Evolutionary conservation across 2,888 invertebrate species (phyloP).

Genomic region (Acronicta alni): DNA sequence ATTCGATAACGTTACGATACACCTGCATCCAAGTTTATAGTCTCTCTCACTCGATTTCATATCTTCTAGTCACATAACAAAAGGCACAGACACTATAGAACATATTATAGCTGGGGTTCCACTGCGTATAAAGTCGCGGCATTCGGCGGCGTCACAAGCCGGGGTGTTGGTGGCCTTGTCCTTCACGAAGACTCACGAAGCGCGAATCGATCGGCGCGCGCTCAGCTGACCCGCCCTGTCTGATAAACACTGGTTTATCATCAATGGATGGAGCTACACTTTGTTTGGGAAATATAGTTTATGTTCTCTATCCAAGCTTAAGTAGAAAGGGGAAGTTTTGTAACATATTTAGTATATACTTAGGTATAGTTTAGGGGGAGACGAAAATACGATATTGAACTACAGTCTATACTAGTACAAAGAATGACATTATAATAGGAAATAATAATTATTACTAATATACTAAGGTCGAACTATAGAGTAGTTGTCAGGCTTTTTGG

Average conservation of each 20-base stretch:
- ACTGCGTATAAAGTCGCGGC: conserved; percentile 61
- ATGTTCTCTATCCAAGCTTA: conserved; percentile 26
- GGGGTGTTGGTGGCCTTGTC: conserved; percentile 77
- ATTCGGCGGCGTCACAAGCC: conserved; percentile 54
- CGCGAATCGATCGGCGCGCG: conserved; percentile 83
- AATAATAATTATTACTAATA: no score
- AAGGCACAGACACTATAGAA: conserved; percentile 14
- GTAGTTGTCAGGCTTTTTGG: no score
- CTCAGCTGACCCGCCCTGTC: conserved; percentile 55
- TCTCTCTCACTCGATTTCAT: no score
- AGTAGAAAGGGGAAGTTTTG: conserved; percentile 10
- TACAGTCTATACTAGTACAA: no score
- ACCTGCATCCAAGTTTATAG: no score
- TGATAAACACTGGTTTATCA: conserved; percentile 57
- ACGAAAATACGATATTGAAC: no score
- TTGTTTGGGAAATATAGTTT: conserved; percentile 46
- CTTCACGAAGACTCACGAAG: conserved; percentile 63
- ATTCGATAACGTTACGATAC: no score
- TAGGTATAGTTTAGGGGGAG: not conserved
- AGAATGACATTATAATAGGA: no score
- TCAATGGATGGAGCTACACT: conserved; percentile 47
- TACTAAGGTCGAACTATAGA: no score
- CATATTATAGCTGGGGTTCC: conserved; percentile 31
- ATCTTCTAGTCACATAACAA: conserved; percentile 2
- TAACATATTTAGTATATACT: conserved; percentile 14